These are phyloP conservation scores for Ptilorrhoa leucosticta DNA, from an alignment of 2,113 vertebrate species.

Conservation along the genomic window DNA sequence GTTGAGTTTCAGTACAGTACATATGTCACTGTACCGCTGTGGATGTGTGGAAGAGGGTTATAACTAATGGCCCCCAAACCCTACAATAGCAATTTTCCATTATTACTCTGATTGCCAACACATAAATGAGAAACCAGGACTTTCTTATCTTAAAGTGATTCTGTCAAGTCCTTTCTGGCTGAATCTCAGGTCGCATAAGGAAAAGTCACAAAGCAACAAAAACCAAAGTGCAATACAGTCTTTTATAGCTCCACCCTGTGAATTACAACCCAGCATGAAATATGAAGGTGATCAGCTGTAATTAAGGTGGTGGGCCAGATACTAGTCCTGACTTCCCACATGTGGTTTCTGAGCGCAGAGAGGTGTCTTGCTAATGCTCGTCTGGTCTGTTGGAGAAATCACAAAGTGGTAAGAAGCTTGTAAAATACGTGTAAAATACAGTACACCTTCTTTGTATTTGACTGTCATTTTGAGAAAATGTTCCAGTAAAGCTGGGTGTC, in stretches of 20 bases:
- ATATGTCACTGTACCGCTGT: neutral
- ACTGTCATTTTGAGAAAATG: neutral
- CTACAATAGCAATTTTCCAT: neutral
- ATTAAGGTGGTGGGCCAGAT: neutral
- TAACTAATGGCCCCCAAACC: neutral
- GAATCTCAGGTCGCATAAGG: neutral
- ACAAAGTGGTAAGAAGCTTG: neutral
- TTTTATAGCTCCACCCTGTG: neutral
- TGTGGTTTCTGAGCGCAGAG: neutral
- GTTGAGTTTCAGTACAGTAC: neutral
- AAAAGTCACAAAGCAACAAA: neutral
- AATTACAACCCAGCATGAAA: neutral
- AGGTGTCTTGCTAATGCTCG: neutral
- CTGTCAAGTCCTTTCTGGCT: neutral
- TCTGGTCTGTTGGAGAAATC: neutral
- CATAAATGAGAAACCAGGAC: neutral
- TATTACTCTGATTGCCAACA: neutral
- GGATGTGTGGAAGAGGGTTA: neutral
- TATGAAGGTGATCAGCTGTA: neutral
- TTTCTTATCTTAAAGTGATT: neutral
- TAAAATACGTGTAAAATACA: rapidly evolving
- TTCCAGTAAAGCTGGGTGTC: neutral
- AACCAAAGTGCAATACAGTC: rapidly evolving
- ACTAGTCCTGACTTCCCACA: neutral
- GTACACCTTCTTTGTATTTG: neutral